Base-by-base conservation (phyloP, 2,888 invertebrate species). In the Syrphus vitripennis region DNA sequence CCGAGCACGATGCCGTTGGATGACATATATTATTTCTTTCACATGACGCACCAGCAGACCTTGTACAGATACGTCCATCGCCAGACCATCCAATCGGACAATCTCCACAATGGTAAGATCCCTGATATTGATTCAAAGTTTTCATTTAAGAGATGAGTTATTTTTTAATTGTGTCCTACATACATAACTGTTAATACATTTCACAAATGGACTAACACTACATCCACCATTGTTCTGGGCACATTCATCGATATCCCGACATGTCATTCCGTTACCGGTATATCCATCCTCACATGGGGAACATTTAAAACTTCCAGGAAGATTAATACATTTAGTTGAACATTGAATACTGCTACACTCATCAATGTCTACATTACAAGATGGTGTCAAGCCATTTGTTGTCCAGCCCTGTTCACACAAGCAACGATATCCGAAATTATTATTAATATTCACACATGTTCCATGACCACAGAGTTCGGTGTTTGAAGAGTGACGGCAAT, bases 231-330 rank as follows among this genome's bases (percentile, higher is more conserved):
- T 97, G 88, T 96, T 95, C 0, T 93, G 92, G 16, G 94, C 92
- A 91, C 99, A 99, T 93, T 99, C 99, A 90, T 99, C 95, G 69
- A 98, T 94, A 91, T 99, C 99, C 3, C 93, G 93, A 90, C 99
- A 99, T 50, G 94, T 94, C 89, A 95, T 95, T 0, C 98, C 98
- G 92, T 97, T 97, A 31, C 98, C 98, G 71, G 95, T 95, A 89
- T 96, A 97, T 3, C 98, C 97, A 88, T 93, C 89, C 0, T 98
- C 98, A 92, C 99, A 99, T n/a, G 94, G 93, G 0, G 96, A 97
- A 91, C 99, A 99, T 78, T 94, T 93, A 92, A 97, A 99, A 4
- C 96, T 95, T 2, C 99, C 99, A 0, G 97, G 98, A 3, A 96
- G 93, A 92, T 99, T 99, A 70, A 97, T 94, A 91, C 99, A 99